Conservation (phyloP, 1,140 invertebrate genomes). For the Euura saliciscinereae region DNA sequence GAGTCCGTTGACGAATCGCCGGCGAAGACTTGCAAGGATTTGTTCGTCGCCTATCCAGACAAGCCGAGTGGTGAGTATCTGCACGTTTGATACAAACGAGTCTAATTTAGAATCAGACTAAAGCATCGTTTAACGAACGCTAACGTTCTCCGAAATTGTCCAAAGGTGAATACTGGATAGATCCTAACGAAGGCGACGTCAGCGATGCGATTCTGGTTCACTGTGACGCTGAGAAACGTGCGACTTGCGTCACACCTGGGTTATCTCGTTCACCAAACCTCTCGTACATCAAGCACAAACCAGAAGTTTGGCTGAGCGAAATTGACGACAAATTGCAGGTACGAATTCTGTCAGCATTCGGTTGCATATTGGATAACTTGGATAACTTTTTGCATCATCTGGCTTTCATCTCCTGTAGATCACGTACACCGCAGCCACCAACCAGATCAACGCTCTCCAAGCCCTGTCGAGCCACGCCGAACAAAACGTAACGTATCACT, state of each 20-base stretch:
- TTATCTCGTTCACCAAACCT: conserved; percentile 70
- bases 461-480: conserved; percentile 73
- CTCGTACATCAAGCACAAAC: conserved; percentile 62
- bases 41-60: conserved; percentile 76
- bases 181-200: conserved; percentile 83
- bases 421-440: conserved; percentile 83
- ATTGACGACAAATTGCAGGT: conserved; percentile 72
- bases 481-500: conserved; percentile 89
- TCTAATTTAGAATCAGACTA: too few relatives aligned
- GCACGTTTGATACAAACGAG: background rate
- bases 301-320: conserved; percentile 77
- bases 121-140: background rate
- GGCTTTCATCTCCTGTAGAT: conserved; percentile 64
- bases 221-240: conserved; percentile 69
- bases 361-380: too few relatives aligned
- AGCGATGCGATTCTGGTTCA: conserved; percentile 82
- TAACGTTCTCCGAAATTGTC: too few relatives aligned
- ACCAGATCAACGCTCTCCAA: conserved; percentile 84
- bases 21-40: conserved; percentile 82
- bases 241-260: conserved; percentile 78
- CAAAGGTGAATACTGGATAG: conserved; percentile 86
- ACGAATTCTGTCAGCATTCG: conserved; percentile 4
- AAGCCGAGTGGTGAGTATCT: conserved; percentile 68
- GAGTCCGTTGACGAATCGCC: conserved; percentile 65
- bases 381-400: too few relatives aligned